Evolutionary conservation across 2,888 invertebrate species (phyloP), one percentile per base, ranked within the genome.

Genomic region (Ptycholaimellus sp.): DNA sequence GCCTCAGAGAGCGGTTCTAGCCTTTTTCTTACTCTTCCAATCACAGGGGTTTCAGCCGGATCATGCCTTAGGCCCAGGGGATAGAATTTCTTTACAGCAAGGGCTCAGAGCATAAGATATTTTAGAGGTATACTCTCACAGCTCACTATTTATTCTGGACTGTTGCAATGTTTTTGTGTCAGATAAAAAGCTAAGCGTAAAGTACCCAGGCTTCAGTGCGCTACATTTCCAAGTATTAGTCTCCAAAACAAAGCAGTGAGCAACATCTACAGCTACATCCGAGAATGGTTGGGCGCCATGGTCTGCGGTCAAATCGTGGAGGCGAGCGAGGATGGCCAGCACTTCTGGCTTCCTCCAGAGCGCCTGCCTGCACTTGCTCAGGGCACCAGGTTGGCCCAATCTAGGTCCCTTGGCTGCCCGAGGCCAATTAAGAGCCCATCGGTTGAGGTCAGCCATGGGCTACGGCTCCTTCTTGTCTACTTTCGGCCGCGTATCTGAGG

Each of bases 331-430:
- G 39, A 43, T 16, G 46, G 42, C 16, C 43, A 44, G 29, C 30
- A 44, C n/a, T 49, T 49, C 30, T 49, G 39, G 40, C 46, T 49
- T 17, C 32, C 39, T 7, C 37, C 39, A 13, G 45, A 46, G 14
- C 39, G 42, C 9, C 17, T 42, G 13, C 38, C 35, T 19, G 36
- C 35, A n/a, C 16, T 33, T 14, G n/a, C n/a, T n/a, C n/a, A n/a
- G n/a, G n/a, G n/a, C n/a, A n/a, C n/a, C n/a, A n/a, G n/a, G n/a
- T n/a, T n/a, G n/a, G n/a, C n/a, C n/a, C n/a, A n/a, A n/a, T n/a
- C n/a, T n/a, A n/a, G n/a, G n/a, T n/a, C n/a, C n/a, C n/a, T n/a
- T n/a, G n/a, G n/a, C n/a, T n/a, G n/a, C n/a, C n/a, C n/a, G n/a
- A n/a, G n/a, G n/a, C n/a, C n/a, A n/a, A n/a, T n/a, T n/a, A n/a